Evolutionary conservation across 1,140 invertebrate species (phyloP).

Genomic region (Apis laboriosa): DNA sequence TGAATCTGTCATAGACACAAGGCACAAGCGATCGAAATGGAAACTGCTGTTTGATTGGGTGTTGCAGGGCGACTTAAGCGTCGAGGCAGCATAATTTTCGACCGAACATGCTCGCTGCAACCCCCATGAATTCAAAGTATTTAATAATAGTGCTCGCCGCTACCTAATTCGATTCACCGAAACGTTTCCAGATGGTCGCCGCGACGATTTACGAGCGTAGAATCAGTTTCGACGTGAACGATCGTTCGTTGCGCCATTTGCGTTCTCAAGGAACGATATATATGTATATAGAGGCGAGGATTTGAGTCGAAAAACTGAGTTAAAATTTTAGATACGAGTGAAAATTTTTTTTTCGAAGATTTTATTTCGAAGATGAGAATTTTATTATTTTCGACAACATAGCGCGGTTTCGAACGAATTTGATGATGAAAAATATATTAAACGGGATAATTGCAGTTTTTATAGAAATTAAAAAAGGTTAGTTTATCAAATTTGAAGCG

Average conservation of each 20-base stretch:
- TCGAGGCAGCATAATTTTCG: background rate
- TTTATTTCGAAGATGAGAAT: too few relatives aligned
- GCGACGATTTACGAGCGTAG: background rate
- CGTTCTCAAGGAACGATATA: background rate
- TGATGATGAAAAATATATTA: too few relatives aligned
- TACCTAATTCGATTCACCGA: background rate
- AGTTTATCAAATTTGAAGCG: background rate
- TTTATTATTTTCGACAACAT: background rate
- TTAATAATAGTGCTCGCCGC: slow-evolving; percentile 8
- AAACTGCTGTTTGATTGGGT: background rate
- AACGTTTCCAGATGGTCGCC: background rate
- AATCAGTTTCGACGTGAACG: background rate
- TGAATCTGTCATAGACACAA: background rate
- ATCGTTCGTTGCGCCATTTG: background rate
- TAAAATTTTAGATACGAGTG: too few relatives aligned
- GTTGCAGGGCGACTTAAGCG: too few relatives aligned
- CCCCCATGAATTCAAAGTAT: slow-evolving; percentile 1
- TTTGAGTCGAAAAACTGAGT: too few relatives aligned
- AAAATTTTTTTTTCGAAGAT: too few relatives aligned
- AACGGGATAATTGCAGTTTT: slow-evolving; percentile 1
- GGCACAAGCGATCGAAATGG: background rate
- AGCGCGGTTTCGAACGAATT: background rate
- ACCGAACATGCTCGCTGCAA: background rate
- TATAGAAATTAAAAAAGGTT: background rate
- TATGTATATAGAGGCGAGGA: background rate